Evolutionary conservation across 2,888 invertebrate species (phyloP), one percentile per base, ranked within the genome.

Genomic region (Lithosia quadra): DNA sequence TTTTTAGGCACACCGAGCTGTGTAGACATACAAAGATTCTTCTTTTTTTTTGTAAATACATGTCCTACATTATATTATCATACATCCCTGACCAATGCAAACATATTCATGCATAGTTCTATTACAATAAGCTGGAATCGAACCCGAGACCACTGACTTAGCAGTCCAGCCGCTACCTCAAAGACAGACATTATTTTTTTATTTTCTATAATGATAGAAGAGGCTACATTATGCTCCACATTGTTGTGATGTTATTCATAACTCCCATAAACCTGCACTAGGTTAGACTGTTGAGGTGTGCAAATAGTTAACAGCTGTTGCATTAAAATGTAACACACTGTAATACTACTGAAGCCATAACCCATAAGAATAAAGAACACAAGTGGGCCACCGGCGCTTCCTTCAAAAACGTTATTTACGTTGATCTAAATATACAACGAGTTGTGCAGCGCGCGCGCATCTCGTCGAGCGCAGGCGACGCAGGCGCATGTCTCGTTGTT

Each of bases 381-480:
- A 81, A 81, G 81, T 81, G 81, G 81, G 81, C 77, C 81, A 83
- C 74, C 76, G 81, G 34, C 74, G 71, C 68, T 77, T 77, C 83
- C 81, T 81, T 81, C 75, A 79, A 77, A 81, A 81, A 76, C 75
- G 69, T 83, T 81, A 81, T 81, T 81, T 81, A 82, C 81, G 81
- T 79, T 67, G 75, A 61, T 74, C 81, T 83, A 81, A 81, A 81
- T 81, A 72, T 81, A 81, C 56, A n/a, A 8, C 61, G 61, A 57
- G 76, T 76, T 18, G 72, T n/a, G 49, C 78, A 66, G 65, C 71
- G 79, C 74, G 43, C 68, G 73, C 75, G 82, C 76, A 76, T 76
- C 76, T 68, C 71, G 53, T 71, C 78, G 61, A 70, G 70, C 69
- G 73, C 76, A 67, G 73, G 55, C 63, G 61, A 67, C 62, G 64